Evolutionary conservation across 92 coral and sea anemone genomes (phyloP).

Genomic region (Zoanthus sociatus): DNA sequence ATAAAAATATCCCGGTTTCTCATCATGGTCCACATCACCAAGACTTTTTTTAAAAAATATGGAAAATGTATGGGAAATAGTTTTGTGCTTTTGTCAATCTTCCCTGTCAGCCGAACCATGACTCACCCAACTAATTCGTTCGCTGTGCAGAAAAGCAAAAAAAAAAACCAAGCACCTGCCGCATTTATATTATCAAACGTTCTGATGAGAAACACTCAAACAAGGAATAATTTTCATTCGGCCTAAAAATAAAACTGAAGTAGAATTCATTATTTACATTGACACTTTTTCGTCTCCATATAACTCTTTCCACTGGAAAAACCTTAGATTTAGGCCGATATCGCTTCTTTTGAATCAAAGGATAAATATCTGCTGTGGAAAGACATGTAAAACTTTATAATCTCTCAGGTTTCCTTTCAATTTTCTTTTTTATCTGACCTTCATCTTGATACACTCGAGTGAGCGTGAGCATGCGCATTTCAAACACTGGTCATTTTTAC

Average conservation of each 20-base stretch:
- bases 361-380: not conserved
- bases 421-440: not conserved
- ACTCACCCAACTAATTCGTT: conserved; percentile 3
- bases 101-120: not conserved
- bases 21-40: not conserved
- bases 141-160: not conserved
- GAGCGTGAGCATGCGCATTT: conserved; percentile 14
- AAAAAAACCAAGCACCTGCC: not conserved
- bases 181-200: not conserved
- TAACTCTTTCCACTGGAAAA: conserved; percentile 1
- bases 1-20: conserved; percentile 6
- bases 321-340: conserved; percentile 19
- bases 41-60: not conserved
- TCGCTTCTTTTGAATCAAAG: not conserved
- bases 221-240: not conserved
- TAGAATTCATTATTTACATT: not conserved
- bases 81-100: not conserved
- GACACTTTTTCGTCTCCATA: not conserved
- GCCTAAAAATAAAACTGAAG: not conserved
- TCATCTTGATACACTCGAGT: not conserved
- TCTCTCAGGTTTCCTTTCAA: conserved; percentile 1
- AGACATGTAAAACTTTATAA: not conserved
- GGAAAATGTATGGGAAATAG: not conserved
- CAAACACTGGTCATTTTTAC: conserved; percentile 5
- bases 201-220: not conserved